Evolutionary conservation across 2,113 vertebrate genomes (phyloP).

Genomic region (Columba janthina): DNA sequence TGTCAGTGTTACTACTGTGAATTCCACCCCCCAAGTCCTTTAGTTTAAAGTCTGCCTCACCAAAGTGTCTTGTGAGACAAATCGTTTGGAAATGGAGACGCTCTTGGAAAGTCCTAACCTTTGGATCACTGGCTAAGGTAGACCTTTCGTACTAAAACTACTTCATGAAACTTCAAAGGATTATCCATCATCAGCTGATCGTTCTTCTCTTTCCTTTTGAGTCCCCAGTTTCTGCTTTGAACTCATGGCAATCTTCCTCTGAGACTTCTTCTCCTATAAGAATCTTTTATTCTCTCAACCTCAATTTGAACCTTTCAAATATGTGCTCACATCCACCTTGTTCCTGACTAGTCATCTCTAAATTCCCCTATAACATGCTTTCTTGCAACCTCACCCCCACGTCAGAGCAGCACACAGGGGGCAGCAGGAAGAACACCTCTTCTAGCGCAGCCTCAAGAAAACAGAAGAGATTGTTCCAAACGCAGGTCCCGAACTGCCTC

Average conservation of each 20-base stretch:
- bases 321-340: neutral
- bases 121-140: neutral
- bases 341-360: neutral
- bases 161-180: neutral
- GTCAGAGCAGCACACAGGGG: accelerated
- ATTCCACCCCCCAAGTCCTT: too few relatives aligned
- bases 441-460: neutral
- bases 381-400: neutral
- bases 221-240: neutral
- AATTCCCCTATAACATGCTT: neutral
- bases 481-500: neutral
- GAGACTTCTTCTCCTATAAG: neutral
- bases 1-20: too few relatives aligned
- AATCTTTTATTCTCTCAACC: neutral
- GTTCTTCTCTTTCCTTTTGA: neutral
- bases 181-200: neutral
- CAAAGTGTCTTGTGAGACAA: neutral
- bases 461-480: neutral
- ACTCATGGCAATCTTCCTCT: neutral
- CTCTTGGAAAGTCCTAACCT: neutral
- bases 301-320: neutral
- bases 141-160: neutral
- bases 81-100: neutral
- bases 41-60: too few relatives aligned
- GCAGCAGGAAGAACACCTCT: neutral